Evolutionary conservation across 1,140 invertebrate genomes (phyloP).

Genomic region (Harlomillsia oculata): DNA sequence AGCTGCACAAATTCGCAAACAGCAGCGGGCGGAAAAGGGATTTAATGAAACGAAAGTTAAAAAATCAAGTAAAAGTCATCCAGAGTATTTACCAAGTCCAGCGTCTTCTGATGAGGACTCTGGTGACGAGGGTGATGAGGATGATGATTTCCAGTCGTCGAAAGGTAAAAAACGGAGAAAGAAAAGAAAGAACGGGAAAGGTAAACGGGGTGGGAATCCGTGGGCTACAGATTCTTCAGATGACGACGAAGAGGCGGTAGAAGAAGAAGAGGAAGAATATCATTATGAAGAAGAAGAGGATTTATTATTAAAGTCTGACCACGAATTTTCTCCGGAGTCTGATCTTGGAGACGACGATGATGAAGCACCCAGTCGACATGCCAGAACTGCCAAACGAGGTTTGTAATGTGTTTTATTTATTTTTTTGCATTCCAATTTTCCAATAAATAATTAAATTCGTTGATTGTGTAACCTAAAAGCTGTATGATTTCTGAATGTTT

Average conservation of each 20-base stretch:
- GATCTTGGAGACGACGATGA: slow-evolving; percentile 52
- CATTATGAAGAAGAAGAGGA: slow-evolving; percentile 50
- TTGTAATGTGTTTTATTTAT: slow-evolving; percentile 34
- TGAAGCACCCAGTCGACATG: slow-evolving; percentile 51
- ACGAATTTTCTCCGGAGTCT: slow-evolving; percentile 78
- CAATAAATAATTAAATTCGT: background rate
- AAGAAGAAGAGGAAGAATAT: slow-evolving; percentile 46
- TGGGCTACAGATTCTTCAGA: slow-evolving; percentile 49
- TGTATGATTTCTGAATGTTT: slow-evolving; percentile 12
- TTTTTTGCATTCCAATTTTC: no score
- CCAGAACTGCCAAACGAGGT: slow-evolving; percentile 56
- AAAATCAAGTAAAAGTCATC: slow-evolving; percentile 4
- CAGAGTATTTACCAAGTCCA: slow-evolving; percentile 17
- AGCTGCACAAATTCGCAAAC: slow-evolving; percentile 51
- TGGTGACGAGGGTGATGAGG: slow-evolving; percentile 34
- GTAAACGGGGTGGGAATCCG: slow-evolving; percentile 52
- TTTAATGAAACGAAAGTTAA: background rate
- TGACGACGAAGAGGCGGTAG: slow-evolving; percentile 49
- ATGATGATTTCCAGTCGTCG: slow-evolving; percentile 34
- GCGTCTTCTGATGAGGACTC: slow-evolving; percentile 28
- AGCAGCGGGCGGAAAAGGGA: slow-evolving; percentile 39
- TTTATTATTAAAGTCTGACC: slow-evolving; percentile 63
- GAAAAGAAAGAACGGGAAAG: slow-evolving; percentile 46
- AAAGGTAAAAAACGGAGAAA: slow-evolving; percentile 48
- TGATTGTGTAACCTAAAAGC: slow-evolving; percentile 5